Conservation (phyloP, 2,888 invertebrate species). For the Acrobasis consociella region DNA sequence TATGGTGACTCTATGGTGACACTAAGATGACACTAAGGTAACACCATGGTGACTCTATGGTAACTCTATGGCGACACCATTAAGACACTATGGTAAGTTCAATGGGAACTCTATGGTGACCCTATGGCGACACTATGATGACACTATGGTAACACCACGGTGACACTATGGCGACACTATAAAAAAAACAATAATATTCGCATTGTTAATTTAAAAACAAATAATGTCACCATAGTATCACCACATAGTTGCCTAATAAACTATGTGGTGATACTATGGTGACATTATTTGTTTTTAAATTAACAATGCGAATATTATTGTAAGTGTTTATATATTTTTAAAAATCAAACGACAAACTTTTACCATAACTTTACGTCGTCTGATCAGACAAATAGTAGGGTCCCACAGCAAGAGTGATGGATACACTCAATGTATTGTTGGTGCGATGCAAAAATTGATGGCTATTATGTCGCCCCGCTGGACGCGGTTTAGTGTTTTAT, state of each 20-base stretch:
- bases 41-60: too few relatives aligned
- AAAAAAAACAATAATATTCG: background rate
- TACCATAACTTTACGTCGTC: background rate
- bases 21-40: too few relatives aligned
- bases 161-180: too few relatives aligned
- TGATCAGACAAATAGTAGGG: constrained; percentile 37
- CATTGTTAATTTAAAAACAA: background rate
- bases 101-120: too few relatives aligned
- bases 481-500: constrained; percentile 36
- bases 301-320: background rate
- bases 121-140: too few relatives aligned
- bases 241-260: too few relatives aligned
- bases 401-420: constrained; percentile 51
- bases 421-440: constrained; percentile 55
- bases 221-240: background rate
- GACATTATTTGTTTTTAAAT: background rate
- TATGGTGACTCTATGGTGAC: too few relatives aligned
- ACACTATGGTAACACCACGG: too few relatives aligned
- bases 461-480: constrained; percentile 42
- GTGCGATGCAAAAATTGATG: constrained; percentile 57
- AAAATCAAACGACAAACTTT: background rate
- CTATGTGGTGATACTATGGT: too few relatives aligned
- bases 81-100: too few relatives aligned
- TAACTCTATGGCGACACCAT: too few relatives aligned
- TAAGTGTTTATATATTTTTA: background rate